Evolutionary conservation across 2,888 invertebrate genomes (phyloP).

Genomic region (Macrophya alboannulata): DNA sequence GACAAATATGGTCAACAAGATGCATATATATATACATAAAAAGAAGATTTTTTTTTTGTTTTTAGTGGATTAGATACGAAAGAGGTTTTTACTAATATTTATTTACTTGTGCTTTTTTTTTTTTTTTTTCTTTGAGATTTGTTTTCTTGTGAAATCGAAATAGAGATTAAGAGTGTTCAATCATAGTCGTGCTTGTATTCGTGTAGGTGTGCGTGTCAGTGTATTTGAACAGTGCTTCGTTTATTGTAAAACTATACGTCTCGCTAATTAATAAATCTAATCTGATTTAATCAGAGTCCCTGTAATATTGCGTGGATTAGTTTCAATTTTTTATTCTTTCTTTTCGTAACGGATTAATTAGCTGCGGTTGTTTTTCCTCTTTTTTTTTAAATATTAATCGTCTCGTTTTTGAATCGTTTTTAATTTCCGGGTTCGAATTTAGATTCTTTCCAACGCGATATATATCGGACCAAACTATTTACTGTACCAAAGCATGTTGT

Average conservation of each 20-base stretch:
- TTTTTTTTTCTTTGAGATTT: background rate
- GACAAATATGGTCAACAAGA: background rate
- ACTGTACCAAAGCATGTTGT: background rate
- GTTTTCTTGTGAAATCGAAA: background rate
- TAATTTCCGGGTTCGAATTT: background rate
- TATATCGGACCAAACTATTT: background rate
- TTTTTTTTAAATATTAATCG: background rate
- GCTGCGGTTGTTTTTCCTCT: conserved; percentile 15
- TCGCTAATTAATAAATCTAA: conserved; percentile 27
- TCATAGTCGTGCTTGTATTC: conserved; percentile 17
- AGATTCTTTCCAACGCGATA: background rate
- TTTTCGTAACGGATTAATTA: background rate
- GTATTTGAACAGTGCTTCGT: background rate
- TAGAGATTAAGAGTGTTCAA: background rate
- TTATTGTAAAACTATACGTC: conserved; percentile 41
- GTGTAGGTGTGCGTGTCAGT: conserved; percentile 4
- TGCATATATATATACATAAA: background rate
- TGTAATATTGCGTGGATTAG: conserved; percentile 24
- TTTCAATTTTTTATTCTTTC: background rate
- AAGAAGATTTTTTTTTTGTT: background rate
- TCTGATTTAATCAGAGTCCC: conserved; percentile 43
- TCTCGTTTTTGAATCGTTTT: background rate
- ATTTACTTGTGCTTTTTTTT: background rate
- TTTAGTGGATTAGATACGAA: background rate
- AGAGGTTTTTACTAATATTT: background rate